Base-by-base conservation (phyloP, 2,113 vertebrate genomes). In the Anguilla rostrata region DNA sequence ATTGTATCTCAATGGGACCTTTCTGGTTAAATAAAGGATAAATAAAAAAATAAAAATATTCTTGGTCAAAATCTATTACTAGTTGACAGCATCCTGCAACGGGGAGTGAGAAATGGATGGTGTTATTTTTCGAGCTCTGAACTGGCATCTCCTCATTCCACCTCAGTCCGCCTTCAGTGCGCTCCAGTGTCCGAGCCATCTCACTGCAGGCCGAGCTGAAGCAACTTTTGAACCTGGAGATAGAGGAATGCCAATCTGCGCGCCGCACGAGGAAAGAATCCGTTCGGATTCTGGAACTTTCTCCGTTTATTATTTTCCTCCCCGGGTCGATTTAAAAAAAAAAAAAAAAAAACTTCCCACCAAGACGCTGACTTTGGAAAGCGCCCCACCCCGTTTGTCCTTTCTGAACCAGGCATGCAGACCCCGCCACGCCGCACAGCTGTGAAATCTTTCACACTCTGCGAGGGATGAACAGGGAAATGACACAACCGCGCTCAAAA, bases 381-480 rank as follows among this genome's bases (percentile, higher is more conserved):
- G 78, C 81, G 83, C n/a, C 26, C 14, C 80, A 84, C 80, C 20
- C 29, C 60, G 81, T 22, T 53, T 26, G 57, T 84, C 84, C 43
- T 88, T 75, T 88, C 75, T 71, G 63, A 34, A 41, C 84, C 87
- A 82, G 85, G 39, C 56, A 81, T 39, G 29, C 39, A 82, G 12
- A 53, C 5, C 49, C 22, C 11, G 8, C 60, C 60, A 22, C 60
- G 87, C n/a, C 60, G 26, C 18, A 46, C 83, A 78, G 83, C 83
- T 84, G 60, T 57, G 60, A 78, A 84, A 71, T 34, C 20, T 26
- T 49, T 83, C 56, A 83, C 15, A 57, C 15, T 34, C n/a, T 39
- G 16, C n/a, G 56, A 57, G n/a, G 87, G 46, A 7, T 79, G 85
- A 53, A 87, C 86, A 90, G 89, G 84, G 84, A 86, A 41, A 82